phyloP scores from a whole-genome alignment of 2,113 vertebrate species.

The Leucosticte australis region DNA sequence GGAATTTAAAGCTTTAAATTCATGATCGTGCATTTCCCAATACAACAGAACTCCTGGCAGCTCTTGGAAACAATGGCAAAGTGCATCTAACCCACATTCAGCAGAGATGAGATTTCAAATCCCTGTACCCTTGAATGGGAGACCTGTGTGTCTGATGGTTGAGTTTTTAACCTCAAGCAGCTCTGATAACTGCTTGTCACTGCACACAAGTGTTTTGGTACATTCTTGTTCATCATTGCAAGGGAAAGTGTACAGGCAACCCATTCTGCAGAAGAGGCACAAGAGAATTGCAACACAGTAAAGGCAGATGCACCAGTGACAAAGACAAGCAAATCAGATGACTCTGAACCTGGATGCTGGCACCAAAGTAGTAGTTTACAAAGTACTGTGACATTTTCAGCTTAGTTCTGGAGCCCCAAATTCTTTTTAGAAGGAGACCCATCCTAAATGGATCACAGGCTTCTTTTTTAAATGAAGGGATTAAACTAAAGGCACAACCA shows the following conservation, averaged over 20 bases:
- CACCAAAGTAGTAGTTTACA: background rate
- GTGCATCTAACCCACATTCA: background rate
- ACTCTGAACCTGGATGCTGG: background rate
- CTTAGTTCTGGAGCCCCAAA: background rate
- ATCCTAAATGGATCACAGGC: background rate
- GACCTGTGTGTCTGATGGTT: background rate
- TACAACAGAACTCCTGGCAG: background rate
- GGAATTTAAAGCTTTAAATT: background rate
- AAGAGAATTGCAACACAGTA: background rate
- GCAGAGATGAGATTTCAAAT: background rate
- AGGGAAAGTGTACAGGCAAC: background rate
- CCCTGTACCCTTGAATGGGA: background rate
- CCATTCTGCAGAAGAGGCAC: background rate
- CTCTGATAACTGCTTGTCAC: background rate
- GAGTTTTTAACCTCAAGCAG: background rate
- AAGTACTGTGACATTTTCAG: background rate
- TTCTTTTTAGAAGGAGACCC: background rate
- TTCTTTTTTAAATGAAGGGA: background rate
- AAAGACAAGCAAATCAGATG: background rate
- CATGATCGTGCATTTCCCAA: background rate
- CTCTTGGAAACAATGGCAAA: background rate
- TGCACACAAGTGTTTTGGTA: background rate
- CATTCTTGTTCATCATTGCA: background rate
- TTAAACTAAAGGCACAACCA: background rate
- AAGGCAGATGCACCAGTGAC: background rate